Conservation (phyloP, 2,888 invertebrate species). For the Coleophora deauratella region DNA sequence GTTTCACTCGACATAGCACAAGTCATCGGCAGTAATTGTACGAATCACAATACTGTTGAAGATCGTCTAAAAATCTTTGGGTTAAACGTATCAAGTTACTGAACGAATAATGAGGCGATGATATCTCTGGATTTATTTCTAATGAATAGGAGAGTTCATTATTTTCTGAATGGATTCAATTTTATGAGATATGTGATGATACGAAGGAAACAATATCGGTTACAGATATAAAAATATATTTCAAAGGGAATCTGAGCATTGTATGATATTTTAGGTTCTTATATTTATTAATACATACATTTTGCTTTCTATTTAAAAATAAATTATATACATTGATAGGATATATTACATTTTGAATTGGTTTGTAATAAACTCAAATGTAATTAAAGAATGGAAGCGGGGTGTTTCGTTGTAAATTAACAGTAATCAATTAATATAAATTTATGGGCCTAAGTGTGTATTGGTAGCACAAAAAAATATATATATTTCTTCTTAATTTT, state of each 20-base stretch:
- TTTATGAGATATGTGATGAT: no score
- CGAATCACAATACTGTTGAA: slow-evolving; percentile 24
- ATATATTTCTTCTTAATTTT: slow-evolving; percentile 41
- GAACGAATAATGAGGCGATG: slow-evolving; percentile 17
- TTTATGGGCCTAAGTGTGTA: slow-evolving; percentile 45
- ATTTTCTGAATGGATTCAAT: background rate
- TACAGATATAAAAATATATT: no score
- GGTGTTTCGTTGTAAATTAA: slow-evolving; percentile 53
- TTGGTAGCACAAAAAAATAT: slow-evolving; percentile 40
- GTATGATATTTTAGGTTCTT: no score
- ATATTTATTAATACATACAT: no score
- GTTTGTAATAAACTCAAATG: slow-evolving; percentile 49
- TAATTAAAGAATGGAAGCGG: slow-evolving; percentile 54
- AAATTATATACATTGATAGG: no score
- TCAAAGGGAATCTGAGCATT: no score
- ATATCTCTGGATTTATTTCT: slow-evolving; percentile 18
- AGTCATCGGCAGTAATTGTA: slow-evolving; percentile 52
- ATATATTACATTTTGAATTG: slow-evolving; percentile 25
- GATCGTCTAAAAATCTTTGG: slow-evolving; percentile 11
- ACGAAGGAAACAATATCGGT: no score
- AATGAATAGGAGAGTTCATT: background rate
- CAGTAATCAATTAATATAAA: slow-evolving; percentile 59
- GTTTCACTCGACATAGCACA: slow-evolving; percentile 25
- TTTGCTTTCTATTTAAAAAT: no score
- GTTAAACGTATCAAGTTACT: slow-evolving; percentile 17